Base-by-base conservation (phyloP, 2,888 invertebrate species). In the Penaeus monodon region DNA sequence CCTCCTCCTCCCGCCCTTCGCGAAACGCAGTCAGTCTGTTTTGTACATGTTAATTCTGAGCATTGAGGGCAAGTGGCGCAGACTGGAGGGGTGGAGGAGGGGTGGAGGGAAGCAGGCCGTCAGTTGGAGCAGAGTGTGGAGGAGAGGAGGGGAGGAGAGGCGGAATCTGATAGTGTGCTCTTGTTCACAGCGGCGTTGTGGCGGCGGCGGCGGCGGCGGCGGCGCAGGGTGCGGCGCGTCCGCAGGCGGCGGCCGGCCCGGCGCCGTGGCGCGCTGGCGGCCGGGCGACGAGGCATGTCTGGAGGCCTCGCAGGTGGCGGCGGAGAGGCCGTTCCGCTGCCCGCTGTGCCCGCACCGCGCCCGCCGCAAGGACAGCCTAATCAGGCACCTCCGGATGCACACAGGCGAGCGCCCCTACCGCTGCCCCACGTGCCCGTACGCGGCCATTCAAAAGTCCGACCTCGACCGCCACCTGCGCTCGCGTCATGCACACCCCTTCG, bases 371-470 rank as follows among this genome's bases (percentile, higher is more conserved):
- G 89, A 86, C 81, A 84, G 86, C 74, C 65, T 89, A 7, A 74
- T 81, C 27, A 68, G 89, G 22, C 89, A 89, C 78, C 81, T 89
- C 24, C 83, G 89, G 68, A 89, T 84, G 86, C 89, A 89, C 84
- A 89, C 89, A 12, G 89, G 89, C 29, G 86, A 86, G 65, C 73
- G 86, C 29, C 86, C 89, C 8, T 89, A 86, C 63, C 64, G 65
- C 24, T 89, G 89, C 78, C 81, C 79, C 17, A 27, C 38, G 7
- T 89, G 89, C 86, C 84, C 89, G 20, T 87, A 89, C 49, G 89
- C 86, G 20, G 89, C 89, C n/a, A 83, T 84, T 38, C 89, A 89
- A 65, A 89, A 89, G 73, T 84, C 84, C 44, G 89, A 89, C 49
- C 78, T 89, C 2, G 89, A 89, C 65, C 79, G 84, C 38, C 89